Evolutionary conservation across 2,797 vertebrate genomes (phyloP).

Genomic region (Pangasius djambal): DNA sequence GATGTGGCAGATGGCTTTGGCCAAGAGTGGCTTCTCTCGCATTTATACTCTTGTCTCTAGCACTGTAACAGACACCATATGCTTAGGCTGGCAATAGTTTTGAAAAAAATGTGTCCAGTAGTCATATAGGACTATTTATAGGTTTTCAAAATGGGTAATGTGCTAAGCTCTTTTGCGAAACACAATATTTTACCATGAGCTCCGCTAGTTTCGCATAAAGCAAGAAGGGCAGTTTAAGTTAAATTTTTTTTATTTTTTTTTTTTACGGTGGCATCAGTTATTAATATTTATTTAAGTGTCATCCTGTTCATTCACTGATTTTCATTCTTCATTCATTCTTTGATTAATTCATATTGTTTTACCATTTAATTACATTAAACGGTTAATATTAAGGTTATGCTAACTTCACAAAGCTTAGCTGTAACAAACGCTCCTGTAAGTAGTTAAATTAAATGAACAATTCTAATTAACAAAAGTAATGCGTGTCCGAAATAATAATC

Average conservation of each 20-base stretch:
- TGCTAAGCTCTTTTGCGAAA: constrained; percentile 57
- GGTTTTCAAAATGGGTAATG: constrained; percentile 55
- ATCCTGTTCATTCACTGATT: neutral
- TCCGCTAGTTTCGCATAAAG: constrained; percentile 37
- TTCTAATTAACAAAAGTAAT: neutral
- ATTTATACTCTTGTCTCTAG: constrained; percentile 58
- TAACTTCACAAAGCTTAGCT: neutral
- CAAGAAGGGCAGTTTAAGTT: constrained; percentile 36
- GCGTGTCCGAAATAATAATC: neutral
- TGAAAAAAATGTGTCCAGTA: constrained; percentile 68
- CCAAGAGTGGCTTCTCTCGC: constrained; percentile 12
- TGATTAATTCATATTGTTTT: neutral
- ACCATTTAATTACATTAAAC: neutral
- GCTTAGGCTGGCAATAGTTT: constrained; percentile 62
- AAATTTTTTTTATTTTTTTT: constrained; percentile 27
- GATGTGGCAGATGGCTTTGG: constrained; percentile 53
- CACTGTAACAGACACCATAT: constrained; percentile 63
- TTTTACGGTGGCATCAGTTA: neutral
- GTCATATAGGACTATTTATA: constrained; percentile 69
- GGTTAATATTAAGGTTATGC: neutral
- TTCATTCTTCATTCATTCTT: neutral
- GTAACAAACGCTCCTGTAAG: neutral
- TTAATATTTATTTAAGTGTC: neutral
- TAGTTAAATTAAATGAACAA: too few relatives aligned
- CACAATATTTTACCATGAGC: constrained; percentile 48